Evolutionary conservation across 2,797 vertebrate genomes (phyloP).

Genomic region (Eulemur albifrons): DNA sequence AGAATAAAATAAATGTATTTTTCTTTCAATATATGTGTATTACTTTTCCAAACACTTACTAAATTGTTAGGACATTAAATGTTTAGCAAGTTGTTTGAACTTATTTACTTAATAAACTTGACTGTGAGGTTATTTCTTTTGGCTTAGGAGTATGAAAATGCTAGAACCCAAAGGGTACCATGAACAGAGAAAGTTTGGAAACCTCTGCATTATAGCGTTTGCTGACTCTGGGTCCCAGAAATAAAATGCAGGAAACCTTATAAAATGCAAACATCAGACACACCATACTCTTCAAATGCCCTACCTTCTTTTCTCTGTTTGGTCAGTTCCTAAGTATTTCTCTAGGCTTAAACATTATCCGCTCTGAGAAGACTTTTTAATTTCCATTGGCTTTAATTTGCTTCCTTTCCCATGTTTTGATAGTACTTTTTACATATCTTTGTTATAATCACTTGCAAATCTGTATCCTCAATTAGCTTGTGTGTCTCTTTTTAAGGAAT

Average conservation of each 20-base stretch:
- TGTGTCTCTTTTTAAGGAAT: neutral
- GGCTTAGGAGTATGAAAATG: neutral
- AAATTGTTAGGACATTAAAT: neutral
- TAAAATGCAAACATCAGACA: neutral
- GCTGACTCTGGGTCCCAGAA: neutral
- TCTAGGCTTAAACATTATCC: neutral
- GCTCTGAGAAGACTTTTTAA: neutral
- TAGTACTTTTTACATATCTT: neutral
- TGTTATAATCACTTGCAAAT: neutral
- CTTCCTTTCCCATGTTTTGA: neutral
- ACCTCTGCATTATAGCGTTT: neutral
- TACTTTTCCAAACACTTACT: neutral
- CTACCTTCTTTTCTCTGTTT: neutral
- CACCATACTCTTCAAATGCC: neutral
- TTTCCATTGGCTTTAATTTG: neutral
- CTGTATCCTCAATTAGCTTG: neutral
- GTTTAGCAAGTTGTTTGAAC: neutral
- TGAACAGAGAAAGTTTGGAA: neutral
- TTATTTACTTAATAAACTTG: neutral
- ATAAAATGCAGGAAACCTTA: neutral
- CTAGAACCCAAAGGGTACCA: neutral
- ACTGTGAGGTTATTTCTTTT: slow-evolving; percentile 1
- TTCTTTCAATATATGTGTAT: neutral
- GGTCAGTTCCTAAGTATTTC: neutral
- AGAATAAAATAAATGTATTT: slow-evolving; percentile 10